Conservation (phyloP, 2,113 vertebrate genomes). For the Spermophilus dauricus region DNA sequence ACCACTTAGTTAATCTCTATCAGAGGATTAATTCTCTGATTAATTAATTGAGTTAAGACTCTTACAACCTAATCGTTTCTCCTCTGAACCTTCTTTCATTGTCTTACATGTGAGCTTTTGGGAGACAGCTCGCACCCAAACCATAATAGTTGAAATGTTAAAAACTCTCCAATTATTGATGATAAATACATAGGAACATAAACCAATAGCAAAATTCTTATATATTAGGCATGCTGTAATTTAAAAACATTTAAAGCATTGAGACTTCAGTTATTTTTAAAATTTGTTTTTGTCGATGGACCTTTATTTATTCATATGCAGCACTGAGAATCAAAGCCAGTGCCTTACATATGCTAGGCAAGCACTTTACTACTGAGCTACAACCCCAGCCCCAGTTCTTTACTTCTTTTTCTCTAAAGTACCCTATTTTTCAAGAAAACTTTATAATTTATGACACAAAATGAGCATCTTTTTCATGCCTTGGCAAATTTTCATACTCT, state of each 20-base stretch:
- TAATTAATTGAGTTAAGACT: no score
- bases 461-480: background rate
- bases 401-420: background rate
- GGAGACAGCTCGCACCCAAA: no score
- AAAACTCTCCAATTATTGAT: background rate
- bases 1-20: no score
- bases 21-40: no score
- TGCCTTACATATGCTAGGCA: no score
- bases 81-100: no score
- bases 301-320: no score
- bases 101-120: no score
- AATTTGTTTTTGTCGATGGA: no score
- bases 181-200: background rate
- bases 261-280: background rate
- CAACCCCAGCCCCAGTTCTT: background rate
- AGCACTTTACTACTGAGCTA: no score
- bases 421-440: background rate
- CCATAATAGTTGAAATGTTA: background rate
- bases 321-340: no score
- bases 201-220: background rate
- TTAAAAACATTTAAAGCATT: constrained; percentile 36
- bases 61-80: no score
- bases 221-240: background rate
- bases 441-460: background rate
- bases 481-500: background rate